Evolutionary conservation across 37 sponge, comb jelly and placozoan species (phyloP).

Genomic region (Aplysina aerophoba): DNA sequence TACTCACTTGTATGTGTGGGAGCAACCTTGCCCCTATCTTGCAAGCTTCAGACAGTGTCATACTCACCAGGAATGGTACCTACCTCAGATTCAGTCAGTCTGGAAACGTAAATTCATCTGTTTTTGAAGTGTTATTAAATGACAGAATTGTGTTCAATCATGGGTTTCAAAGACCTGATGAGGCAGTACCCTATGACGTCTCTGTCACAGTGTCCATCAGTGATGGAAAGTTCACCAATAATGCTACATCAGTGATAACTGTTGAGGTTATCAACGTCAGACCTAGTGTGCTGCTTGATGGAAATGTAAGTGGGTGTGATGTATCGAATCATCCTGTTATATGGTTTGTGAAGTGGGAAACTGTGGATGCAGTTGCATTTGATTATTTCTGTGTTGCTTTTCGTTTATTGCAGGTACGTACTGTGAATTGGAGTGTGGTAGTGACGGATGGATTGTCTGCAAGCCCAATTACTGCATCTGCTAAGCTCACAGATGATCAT

Average conservation of each 20-base stretch:
- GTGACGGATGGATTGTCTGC: too few species aligned
- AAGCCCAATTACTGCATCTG: too few species aligned
- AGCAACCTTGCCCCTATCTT: too few species aligned
- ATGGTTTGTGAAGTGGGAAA: too few species aligned
- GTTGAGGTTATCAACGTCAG: slow-evolving; percentile 30
- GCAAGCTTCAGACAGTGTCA: background rate
- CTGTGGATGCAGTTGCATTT: background rate
- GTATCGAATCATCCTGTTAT: too few species aligned
- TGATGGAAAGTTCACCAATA: slow-evolving; percentile 50
- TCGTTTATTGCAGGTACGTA: too few species aligned
- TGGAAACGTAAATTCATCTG: background rate
- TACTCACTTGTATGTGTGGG: too few species aligned
- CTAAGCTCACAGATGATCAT: too few species aligned
- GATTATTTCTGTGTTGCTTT: too few species aligned
- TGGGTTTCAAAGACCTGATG: slow-evolving; percentile 15
- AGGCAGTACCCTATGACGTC: slow-evolving; percentile 2
- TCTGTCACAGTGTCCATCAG: slow-evolving; percentile 25
- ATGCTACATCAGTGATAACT: background rate
- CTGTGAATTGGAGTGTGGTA: too few species aligned
- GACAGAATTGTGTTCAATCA: slow-evolving; percentile 38
- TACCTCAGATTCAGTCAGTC: slow-evolving; percentile 4
- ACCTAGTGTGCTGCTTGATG: slow-evolving; percentile 47
- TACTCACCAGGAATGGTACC: background rate
- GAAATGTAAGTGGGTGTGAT: background rate
- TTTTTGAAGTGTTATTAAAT: slow-evolving; percentile 37